Evolutionary conservation across 2,888 invertebrate species (phyloP).

Genomic region (Hedya salicella): DNA sequence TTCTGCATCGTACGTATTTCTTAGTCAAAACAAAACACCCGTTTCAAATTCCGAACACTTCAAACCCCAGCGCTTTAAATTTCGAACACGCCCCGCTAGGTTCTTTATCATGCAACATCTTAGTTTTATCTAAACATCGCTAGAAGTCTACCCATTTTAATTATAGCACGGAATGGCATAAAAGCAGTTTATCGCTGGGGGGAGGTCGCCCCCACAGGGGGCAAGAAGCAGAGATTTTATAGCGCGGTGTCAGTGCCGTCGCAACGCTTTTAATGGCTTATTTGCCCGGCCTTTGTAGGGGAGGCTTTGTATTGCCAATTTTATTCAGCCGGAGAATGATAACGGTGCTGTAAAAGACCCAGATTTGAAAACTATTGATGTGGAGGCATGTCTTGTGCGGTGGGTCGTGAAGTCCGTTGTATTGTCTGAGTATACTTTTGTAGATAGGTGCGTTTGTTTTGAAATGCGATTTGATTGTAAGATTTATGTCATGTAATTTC

Average conservation of each 20-base stretch:
- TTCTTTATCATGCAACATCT: constrained; percentile 62
- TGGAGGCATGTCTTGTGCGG: constrained; percentile 10
- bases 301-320: constrained; percentile 76
- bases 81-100: constrained; percentile 52
- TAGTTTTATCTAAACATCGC: constrained; percentile 46
- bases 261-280: constrained; percentile 84
- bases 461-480: neutral
- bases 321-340: constrained; percentile 73
- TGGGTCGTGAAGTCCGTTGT: neutral
- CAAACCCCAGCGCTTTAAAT: constrained; percentile 5
- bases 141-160: constrained; percentile 80
- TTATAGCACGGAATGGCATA: constrained; percentile 80
- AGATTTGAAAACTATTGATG: constrained; percentile 41
- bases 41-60: neutral
- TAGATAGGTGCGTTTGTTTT: neutral
- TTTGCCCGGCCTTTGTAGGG: constrained; percentile 78
- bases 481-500: no score
- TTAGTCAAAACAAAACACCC: neutral
- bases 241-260: constrained; percentile 70
- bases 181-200: constrained; percentile 74
- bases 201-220: constrained; percentile 58
- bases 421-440: neutral
- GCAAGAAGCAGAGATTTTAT: constrained; percentile 85
- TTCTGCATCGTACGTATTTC: neutral
- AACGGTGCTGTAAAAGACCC: constrained; percentile 58